Conservation (phyloP, 1,140 invertebrate genomes). For the Centruroides sculpturatus region DNA sequence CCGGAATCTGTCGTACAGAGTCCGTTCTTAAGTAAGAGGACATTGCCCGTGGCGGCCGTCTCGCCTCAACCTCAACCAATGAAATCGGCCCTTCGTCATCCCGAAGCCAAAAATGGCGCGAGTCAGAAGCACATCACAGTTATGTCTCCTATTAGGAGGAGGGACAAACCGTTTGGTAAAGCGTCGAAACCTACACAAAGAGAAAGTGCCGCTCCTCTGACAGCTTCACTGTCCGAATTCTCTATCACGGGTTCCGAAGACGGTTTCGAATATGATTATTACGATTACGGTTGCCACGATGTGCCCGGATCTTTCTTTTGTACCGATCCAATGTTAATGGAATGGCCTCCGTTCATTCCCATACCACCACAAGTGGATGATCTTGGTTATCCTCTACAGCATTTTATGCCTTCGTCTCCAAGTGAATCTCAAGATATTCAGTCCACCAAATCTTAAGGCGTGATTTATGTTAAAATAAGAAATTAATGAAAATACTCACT, state of each 20-base stretch:
- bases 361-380: slow-evolving; percentile 9
- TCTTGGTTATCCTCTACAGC: slow-evolving; percentile 10
- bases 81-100: neutral
- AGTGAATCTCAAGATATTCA: too few species aligned
- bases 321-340: slow-evolving; percentile 9
- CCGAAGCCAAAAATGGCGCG: too few species aligned
- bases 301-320: slow-evolving; percentile 18
- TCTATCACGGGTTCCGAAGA: slow-evolving; percentile 14
- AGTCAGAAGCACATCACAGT: neutral
- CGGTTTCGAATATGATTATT: slow-evolving; percentile 19
- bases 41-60: neutral
- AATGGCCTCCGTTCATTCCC: slow-evolving; percentile 15
- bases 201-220: slow-evolving; percentile 14
- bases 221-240: slow-evolving; percentile 13
- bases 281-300: slow-evolving; percentile 17
- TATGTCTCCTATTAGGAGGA: slow-evolving; percentile 8
- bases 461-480: too few species aligned
- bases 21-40: too few species aligned
- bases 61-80: neutral
- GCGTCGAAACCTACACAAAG: slow-evolving; percentile 4
- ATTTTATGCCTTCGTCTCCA: slow-evolving; percentile 11
- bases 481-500: too few species aligned
- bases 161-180: neutral
- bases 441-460: too few species aligned
- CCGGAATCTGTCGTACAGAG: too few species aligned